Conservation (phyloP, 2,113 vertebrate genomes). For the Polyodon spathula region DNA sequence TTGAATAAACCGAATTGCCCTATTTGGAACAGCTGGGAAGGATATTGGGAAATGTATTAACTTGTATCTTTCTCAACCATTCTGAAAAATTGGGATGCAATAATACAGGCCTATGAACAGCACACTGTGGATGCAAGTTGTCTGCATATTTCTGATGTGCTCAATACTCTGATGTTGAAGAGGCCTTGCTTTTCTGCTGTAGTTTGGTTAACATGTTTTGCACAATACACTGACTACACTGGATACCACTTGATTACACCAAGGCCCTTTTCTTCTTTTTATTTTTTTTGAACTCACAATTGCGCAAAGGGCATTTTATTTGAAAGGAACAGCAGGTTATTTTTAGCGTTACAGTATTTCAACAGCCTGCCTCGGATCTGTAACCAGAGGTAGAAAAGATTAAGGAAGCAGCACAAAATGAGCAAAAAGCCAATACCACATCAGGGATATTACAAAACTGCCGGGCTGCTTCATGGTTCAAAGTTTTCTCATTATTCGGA, state of each 20-base stretch:
- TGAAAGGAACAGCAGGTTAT: neutral
- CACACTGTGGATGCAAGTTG: too few relatives aligned
- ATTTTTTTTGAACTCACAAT: neutral
- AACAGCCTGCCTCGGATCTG: slow-evolving; percentile 11
- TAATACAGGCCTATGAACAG: too few relatives aligned
- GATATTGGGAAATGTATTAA: too few relatives aligned
- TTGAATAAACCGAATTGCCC: too few relatives aligned
- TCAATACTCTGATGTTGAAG: too few relatives aligned
- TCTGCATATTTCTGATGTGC: too few relatives aligned
- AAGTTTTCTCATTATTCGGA: neutral
- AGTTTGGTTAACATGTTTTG: slow-evolving; percentile 5
- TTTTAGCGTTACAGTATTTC: slow-evolving; percentile 2
- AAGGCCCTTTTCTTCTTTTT: slow-evolving; percentile 1
- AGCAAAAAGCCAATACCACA: neutral
- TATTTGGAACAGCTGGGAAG: too few relatives aligned
- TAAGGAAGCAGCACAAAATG: neutral
- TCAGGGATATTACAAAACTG: neutral
- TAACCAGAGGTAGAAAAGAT: slow-evolving; percentile 12
- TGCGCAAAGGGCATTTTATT: neutral
- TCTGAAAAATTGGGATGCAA: too few relatives aligned
- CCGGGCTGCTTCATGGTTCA: too few relatives aligned
- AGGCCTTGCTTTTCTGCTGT: neutral
- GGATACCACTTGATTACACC: slow-evolving; percentile 4
- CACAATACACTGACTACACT: slow-evolving; percentile 12
- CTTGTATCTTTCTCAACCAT: too few relatives aligned